These are phyloP conservation scores for Pandemis cinnamomeana DNA, from an alignment of 2,888 invertebrate genomes.

Conservation along the genomic window DNA sequence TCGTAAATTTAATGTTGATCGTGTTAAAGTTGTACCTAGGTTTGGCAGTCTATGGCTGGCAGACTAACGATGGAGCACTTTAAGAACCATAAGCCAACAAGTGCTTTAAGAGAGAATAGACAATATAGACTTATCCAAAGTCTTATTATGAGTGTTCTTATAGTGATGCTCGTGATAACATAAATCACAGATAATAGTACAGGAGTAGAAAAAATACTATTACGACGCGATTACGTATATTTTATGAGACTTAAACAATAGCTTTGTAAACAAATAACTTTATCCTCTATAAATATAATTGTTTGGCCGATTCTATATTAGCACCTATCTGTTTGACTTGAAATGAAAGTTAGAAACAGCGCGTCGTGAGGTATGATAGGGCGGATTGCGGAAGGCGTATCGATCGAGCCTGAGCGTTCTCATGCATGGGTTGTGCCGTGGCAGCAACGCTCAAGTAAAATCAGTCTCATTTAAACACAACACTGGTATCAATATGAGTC, in stretches of 20 bases:
- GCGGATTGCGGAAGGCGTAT: conserved; percentile 11
- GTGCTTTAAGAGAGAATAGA: no score
- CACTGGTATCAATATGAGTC: not conserved
- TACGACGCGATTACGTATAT: no score
- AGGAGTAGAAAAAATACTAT: no score
- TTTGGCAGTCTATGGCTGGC: no score
- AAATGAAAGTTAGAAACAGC: not conserved
- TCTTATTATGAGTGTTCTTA: no score
- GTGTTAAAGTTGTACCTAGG: no score
- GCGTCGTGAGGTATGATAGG: conserved; percentile 1
- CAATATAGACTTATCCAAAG: no score
- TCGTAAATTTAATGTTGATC: no score
- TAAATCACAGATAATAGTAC: no score
- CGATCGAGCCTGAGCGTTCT: not conserved
- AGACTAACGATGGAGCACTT: no score
- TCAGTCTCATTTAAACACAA: not conserved
- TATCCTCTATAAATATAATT: not conserved
- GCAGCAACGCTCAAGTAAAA: not conserved
- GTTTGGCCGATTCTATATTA: not conserved
- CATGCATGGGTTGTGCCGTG: not conserved
- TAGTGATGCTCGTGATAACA: no score
- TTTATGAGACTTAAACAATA: not conserved
- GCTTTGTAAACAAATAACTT: not conserved
- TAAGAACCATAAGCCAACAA: no score
- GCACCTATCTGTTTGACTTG: not conserved